Evolutionary conservation across 2,113 vertebrate genomes (phyloP), one percentile per base, ranked within the genome.

Genomic region (Ardeotis arabs): DNA sequence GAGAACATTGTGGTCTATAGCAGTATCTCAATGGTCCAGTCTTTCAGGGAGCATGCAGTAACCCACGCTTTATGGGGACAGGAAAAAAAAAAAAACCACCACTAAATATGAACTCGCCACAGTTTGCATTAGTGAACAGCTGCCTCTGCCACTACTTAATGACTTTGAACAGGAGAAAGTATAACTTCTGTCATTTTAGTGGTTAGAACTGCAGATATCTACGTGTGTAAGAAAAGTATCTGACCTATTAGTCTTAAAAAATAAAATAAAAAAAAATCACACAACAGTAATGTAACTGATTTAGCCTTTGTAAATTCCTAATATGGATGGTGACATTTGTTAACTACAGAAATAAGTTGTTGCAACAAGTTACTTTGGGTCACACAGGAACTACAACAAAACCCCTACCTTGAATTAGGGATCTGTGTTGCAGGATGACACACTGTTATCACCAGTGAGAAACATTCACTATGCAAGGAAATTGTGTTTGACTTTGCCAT

Each of bases 21-120:
- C 10, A 22, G 41, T 18, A 5, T 24, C 52, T 49, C 33, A 45
- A 1, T 21, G 35, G 28, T 44, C 60, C 0, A 0, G 14, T 53
- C 58, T 68, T 64, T 50, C 50, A 35, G 58, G 59, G 53, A 70
- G 28, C 37, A 33, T 23, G 31, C 31, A 66, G 41, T 33, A 66
- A 37, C 28, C 14, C 12, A 1, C 25, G 37, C n/a, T 83, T 69
- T 45, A 44, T 31, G 33, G 24, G 19, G 3, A 7, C 9, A 8
- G 21, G 19, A 24, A 21, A 21, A 7, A 35, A 44, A 44, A 44
- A 44, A 11, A 41, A 39, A 10, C 39, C 10, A 39, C 39, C 41
- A 44, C 41, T 44, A 44, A 72, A 21, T 53, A 28, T 10, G 22
- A 29, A 25, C 44, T 80, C n/a, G 9, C 24, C 23, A 10, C 33